Evolutionary conservation across 2,113 vertebrate species (phyloP).

Genomic region (Scomber japonicus): DNA sequence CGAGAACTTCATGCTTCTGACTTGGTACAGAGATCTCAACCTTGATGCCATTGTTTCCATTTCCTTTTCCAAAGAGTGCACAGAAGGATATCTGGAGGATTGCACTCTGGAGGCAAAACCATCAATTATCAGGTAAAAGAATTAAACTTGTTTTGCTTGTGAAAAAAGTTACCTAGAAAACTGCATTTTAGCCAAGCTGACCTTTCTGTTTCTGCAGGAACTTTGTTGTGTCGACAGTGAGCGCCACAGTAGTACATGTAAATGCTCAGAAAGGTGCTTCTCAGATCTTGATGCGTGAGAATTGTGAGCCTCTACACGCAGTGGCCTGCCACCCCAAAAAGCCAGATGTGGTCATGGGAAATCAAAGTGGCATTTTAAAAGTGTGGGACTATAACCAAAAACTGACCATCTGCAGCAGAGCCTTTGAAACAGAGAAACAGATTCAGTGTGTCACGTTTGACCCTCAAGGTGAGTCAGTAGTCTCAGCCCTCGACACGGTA

Average conservation of each 20-base stretch:
- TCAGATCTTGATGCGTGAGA: conserved; percentile 85
- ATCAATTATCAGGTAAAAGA: conserved; percentile 84
- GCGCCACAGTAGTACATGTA: conserved; percentile 86
- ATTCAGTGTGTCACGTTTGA: conserved; percentile 90
- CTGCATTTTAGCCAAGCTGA: neutral
- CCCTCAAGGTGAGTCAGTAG: conserved; percentile 85
- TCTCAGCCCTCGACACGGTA: neutral
- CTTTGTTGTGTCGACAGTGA: conserved; percentile 89
- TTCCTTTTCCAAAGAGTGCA: conserved; percentile 87
- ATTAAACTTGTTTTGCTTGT: neutral
- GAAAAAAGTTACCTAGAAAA: neutral
- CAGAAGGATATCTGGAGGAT: conserved; percentile 61
- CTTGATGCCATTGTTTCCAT: conserved; percentile 87
- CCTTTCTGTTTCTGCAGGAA: conserved; percentile 85
- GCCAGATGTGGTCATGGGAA: conserved; percentile 86
- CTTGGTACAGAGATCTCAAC: conserved; percentile 82
- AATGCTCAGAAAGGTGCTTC: conserved; percentile 72
- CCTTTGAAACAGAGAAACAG: conserved; percentile 80
- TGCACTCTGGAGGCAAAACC: conserved; percentile 65
- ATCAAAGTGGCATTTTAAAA: conserved; percentile 87
- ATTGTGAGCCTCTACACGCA: conserved; percentile 83
- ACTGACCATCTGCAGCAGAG: conserved; percentile 81
- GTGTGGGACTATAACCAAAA: conserved; percentile 89
- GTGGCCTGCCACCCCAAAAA: conserved; percentile 90
- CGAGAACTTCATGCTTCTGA: conserved; percentile 79